Conservation (phyloP, 1,140 invertebrate species). For the Conus ventricosus region DNA sequence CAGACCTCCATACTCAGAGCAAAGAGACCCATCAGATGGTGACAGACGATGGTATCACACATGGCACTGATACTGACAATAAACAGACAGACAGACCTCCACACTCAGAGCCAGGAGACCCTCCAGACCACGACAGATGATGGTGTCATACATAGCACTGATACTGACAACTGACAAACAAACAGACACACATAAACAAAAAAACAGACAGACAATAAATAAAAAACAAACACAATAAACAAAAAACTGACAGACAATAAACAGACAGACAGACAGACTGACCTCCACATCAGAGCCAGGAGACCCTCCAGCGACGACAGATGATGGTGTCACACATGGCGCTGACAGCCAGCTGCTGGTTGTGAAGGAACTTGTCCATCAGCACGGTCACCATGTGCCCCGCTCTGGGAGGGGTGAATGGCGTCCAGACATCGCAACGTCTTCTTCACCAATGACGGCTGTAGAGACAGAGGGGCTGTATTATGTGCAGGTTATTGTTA, state of each 20-base stretch:
- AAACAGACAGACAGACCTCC: constrained; percentile 57
- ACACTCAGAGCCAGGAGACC: constrained; percentile 78
- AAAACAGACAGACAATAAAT: not conserved
- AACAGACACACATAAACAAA: not conserved
- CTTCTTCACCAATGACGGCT: constrained; percentile 78
- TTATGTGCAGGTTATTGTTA: not conserved
- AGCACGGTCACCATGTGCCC: constrained; percentile 79
- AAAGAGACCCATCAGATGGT: no score
- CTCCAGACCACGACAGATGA: constrained; percentile 81
- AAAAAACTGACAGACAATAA: not conserved
- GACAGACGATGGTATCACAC: no score
- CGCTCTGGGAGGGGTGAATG: constrained; percentile 82
- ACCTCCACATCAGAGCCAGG: constrained; percentile 76
- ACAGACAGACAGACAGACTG: constrained; percentile 18
- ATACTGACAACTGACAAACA: not conserved
- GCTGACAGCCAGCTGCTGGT: constrained; percentile 79
- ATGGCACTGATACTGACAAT: no score
- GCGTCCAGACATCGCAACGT: constrained; percentile 81
- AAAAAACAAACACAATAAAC: not conserved
- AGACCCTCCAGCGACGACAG: constrained; percentile 81
- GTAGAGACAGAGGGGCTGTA: constrained; percentile 29
- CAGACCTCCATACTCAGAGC: no score
- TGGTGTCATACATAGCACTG: constrained; percentile 72
- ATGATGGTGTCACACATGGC: constrained; percentile 80
- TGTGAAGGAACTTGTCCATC: constrained; percentile 79